These are phyloP conservation scores for Cossypha heuglini DNA, from an alignment of 2,797 vertebrate genomes.

Conservation along the genomic window DNA sequence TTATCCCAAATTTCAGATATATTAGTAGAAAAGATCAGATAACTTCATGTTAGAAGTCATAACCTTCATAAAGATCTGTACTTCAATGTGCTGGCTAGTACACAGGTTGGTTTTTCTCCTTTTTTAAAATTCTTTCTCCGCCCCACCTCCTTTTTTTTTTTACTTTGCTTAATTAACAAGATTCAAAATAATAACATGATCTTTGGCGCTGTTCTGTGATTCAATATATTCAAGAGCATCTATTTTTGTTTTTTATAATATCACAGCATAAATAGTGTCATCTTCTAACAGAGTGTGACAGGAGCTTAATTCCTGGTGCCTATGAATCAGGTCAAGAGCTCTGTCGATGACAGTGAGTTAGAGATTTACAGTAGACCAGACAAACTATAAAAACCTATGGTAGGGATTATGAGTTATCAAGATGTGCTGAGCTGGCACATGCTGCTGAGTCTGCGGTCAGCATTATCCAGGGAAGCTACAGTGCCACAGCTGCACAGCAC, in stretches of 20 bases:
- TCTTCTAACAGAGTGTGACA: slow-evolving; percentile 42
- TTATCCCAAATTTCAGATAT: neutral
- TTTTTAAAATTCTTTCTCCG: neutral
- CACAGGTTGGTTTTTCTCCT: accelerated
- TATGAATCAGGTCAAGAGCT: slow-evolving; percentile 60
- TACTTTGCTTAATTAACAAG: slow-evolving; percentile 1
- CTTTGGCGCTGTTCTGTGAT: neutral
- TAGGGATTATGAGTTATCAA: slow-evolving; percentile 67
- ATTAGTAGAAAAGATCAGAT: neutral
- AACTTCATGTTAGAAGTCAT: neutral
- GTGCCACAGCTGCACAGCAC: slow-evolving; percentile 16
- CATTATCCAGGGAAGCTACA: slow-evolving; percentile 40
- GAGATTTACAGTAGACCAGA: slow-evolving; percentile 66
- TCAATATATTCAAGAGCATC: neutral
- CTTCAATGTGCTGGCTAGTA: neutral
- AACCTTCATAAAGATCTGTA: neutral
- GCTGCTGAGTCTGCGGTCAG: slow-evolving; percentile 44
- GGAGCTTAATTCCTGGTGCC: slow-evolving; percentile 56
- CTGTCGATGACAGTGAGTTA: slow-evolving; percentile 50
- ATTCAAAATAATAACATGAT: slow-evolving; percentile 14
- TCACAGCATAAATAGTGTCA: neutral
- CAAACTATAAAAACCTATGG: slow-evolving; percentile 68
- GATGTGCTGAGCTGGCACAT: slow-evolving; percentile 69
- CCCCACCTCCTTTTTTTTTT: neutral
- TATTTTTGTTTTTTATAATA: slow-evolving; percentile 46